Base-by-base conservation (phyloP, 1,140 invertebrate species). In the Leptoteleia sp. region DNA sequence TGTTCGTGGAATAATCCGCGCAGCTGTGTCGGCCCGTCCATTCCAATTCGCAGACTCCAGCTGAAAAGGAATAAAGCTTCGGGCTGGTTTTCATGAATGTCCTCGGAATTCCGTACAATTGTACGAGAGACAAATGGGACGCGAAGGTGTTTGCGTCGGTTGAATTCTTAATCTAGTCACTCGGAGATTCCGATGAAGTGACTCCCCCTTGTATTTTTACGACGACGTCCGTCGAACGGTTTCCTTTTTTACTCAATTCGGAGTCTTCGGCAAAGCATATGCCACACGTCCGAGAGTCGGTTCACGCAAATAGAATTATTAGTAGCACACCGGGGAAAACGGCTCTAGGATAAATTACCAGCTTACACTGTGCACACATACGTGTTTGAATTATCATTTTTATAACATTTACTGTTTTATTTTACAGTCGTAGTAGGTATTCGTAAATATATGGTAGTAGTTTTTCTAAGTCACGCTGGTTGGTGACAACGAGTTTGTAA, bases 121-220 rank as follows among this genome's bases (percentile, higher is more conserved):
- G 61, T 57, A 38, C 48, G 54, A 37, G 29, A 68, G 55, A 72
- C 70, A 75, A 75, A 78, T 68, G 70, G 59, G 79, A 50, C 45
- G 75, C 76, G 61, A 80, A 72, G 67, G 71, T 79, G 61, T 55
- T 50, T 76, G 59, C 76, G 80, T 78, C 76, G 81, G 83, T 87
- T 83, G 81, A 81, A 85, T 86, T 84, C 84, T 79, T 83, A 84
- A 85, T 84, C 79, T 72, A 43, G 42, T 33, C 67, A 50, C 80
- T 82, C 78, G 62, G 31, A 76, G 80, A 83, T 82, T 76, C 59
- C 71, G 27, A 80, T 76, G 72, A 79, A 79, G 61, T 38, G 50
- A 43, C 50, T 71, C 52, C 17, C 37, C 52, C 25, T n/a, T 48
- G 59, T 48, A 43, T 59, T 73, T 68, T 73, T 57, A 75, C 38